A percentile compares a stretch with the other conserved stretches of the same genome.
Evolutionary conservation across 2,113 vertebrate genomes (phyloP).

Genomic region (Neolamprologus toae): DNA sequence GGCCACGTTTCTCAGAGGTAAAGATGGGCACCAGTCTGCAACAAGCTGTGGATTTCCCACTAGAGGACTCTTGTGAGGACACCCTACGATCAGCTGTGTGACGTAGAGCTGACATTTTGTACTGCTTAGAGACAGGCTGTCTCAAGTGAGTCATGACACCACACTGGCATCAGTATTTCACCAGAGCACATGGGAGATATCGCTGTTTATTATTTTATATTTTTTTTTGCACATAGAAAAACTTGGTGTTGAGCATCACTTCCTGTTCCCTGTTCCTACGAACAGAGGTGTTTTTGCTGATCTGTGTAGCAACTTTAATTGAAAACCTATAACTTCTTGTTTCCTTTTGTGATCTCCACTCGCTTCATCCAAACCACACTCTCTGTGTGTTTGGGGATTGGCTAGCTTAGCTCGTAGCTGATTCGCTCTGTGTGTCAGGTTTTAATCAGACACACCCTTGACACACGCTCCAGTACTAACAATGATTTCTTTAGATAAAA

Average conservation of each 20-base stretch:
- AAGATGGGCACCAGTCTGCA: not conserved
- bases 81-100: not conserved
- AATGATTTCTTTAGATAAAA: not conserved
- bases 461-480: not conserved
- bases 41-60: not conserved
- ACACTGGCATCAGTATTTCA: not conserved
- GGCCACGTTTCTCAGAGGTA: not conserved
- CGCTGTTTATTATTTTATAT: accelerated
- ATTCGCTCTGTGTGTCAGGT: not conserved
- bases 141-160: not conserved
- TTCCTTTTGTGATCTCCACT: accelerated
- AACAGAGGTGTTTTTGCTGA: not conserved
- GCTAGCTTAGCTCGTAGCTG: not conserved
- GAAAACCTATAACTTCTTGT: not conserved
- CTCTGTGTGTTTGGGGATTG: not conserved
- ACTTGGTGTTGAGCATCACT: not conserved
- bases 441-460: not conserved
- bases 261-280: not conserved
- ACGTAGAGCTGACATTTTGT: not conserved
- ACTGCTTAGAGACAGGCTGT: not conserved
- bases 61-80: not conserved
- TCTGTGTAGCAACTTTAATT: not conserved
- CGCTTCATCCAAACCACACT: not conserved
- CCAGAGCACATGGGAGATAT: not conserved
- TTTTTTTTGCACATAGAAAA: not conserved